phyloP scores from a whole-genome alignment of 2,888 invertebrate species.

The Drosophila meridiana region DNA sequence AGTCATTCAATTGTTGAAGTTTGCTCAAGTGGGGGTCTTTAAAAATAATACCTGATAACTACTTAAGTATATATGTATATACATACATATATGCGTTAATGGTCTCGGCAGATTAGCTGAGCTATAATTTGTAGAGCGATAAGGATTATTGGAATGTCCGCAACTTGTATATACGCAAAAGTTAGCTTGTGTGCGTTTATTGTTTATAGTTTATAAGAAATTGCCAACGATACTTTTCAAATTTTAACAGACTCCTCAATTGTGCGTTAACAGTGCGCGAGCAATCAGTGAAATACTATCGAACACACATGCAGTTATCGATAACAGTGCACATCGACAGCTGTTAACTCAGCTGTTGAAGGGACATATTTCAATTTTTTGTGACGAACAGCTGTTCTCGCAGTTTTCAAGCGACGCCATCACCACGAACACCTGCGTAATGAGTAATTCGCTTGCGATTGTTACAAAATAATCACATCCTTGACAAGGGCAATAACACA shows the following conservation, averaged over 20 bases:
- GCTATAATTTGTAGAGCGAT: slow-evolving; percentile 54
- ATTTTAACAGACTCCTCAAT: slow-evolving; percentile 10
- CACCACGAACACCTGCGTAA: slow-evolving; percentile 39
- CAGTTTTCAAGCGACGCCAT: slow-evolving; percentile 55
- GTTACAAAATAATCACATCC: slow-evolving; percentile 41
- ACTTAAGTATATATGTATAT: slow-evolving; percentile 9
- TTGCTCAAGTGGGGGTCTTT: slow-evolving; percentile 64
- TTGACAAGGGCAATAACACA: slow-evolving; percentile 16
- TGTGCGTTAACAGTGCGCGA: slow-evolving; percentile 27
- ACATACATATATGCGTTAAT: not conserved
- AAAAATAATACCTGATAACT: slow-evolving; percentile 53
- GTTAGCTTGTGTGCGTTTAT: not conserved
- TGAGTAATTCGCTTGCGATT: slow-evolving; percentile 48
- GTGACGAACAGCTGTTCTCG: slow-evolving; percentile 40
- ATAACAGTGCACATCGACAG: slow-evolving; percentile 5
- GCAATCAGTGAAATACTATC: not conserved
- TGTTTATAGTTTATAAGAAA: not conserved
- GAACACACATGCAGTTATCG: slow-evolving; percentile 12
- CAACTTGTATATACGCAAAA: not conserved
- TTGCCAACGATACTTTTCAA: slow-evolving; percentile 9
- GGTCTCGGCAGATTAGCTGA: slow-evolving; percentile 59
- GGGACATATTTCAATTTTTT: not conserved
- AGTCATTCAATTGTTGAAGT: slow-evolving; percentile 8
- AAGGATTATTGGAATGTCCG: slow-evolving; percentile 59
- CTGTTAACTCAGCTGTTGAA: slow-evolving; percentile 38